Conservation (phyloP, 2,113 vertebrate genomes). For the Labeo rohita region DNA sequence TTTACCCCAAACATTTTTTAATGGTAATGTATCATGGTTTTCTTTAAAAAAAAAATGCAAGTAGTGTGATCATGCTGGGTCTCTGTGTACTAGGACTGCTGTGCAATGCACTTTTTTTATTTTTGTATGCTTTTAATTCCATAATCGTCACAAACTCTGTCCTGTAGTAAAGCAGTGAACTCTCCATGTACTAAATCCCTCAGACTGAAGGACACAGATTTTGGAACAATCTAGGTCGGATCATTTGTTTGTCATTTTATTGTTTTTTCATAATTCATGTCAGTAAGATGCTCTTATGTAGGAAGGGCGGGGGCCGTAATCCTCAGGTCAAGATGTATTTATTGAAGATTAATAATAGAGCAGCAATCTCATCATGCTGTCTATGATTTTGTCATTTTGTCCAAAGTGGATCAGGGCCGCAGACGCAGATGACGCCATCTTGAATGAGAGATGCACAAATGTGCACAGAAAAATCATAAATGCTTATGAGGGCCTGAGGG, state of each 20-base stretch:
- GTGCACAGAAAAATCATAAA: not conserved
- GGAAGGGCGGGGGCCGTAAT: conserved; percentile 71
- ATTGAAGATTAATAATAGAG: conserved; percentile 84
- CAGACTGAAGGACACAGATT: not conserved
- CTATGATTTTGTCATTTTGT: conserved; percentile 81
- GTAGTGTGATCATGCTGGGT: conserved; percentile 27
- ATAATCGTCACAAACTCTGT: not conserved
- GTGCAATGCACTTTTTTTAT: not conserved
- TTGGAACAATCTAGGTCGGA: conserved; percentile 48
- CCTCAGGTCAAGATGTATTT: conserved; percentile 82
- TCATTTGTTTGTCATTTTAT: conserved; percentile 60
- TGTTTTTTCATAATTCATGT: conserved; percentile 75
- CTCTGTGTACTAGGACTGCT: not conserved
- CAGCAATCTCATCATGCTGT: conserved; percentile 82
- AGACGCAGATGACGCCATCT: conserved; percentile 6
- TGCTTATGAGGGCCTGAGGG: not conserved
- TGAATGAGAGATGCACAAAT: not conserved
- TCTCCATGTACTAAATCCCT: conserved; percentile 9
- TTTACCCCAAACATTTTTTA: no score
- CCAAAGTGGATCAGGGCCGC: conserved; percentile 59
- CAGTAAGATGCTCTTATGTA: conserved; percentile 67
- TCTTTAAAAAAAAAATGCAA: not conserved
- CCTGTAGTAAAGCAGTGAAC: not conserved
- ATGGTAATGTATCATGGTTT: not conserved
- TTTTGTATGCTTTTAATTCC: not conserved